Conservation (phyloP, 1,140 invertebrate species). For the Chymomyza costata region DNA sequence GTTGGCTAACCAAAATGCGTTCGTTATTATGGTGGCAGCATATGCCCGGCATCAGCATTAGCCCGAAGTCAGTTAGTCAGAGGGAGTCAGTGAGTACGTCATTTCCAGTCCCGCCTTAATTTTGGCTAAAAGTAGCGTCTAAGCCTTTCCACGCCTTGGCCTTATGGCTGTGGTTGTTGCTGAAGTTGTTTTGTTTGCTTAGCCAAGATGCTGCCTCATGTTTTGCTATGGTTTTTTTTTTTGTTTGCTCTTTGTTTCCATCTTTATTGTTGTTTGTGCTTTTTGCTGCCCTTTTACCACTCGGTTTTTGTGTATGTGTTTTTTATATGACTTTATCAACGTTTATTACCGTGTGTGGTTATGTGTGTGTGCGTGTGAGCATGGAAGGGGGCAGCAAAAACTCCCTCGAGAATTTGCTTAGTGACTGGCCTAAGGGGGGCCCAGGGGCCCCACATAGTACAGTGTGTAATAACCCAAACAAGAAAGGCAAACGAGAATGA, state of each 20-base stretch:
- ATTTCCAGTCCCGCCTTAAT: no score
- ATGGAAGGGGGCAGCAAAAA: slow-evolving; percentile 19
- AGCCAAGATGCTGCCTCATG: slow-evolving; percentile 24
- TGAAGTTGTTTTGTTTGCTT: slow-evolving; percentile 35
- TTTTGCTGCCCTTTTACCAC: slow-evolving; percentile 10
- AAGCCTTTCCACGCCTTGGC: slow-evolving; percentile 28
- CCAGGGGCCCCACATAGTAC: no score
- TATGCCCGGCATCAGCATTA: slow-evolving; percentile 14
- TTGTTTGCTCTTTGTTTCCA: slow-evolving; percentile 20
- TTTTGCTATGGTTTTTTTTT: slow-evolving; percentile 19
- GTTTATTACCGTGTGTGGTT: slow-evolving; percentile 34
- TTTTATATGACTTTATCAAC: slow-evolving; percentile 63
- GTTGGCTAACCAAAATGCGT: not conserved
- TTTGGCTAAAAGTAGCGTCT: no score
- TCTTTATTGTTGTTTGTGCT: slow-evolving; percentile 12
- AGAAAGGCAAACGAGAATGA: no score
- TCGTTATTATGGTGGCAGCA: slow-evolving; percentile 22
- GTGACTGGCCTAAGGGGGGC: slow-evolving; percentile 5
- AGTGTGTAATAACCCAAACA: not conserved
- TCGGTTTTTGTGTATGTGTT: no score
- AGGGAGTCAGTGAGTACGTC: no score
- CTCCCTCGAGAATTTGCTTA: slow-evolving; percentile 48
- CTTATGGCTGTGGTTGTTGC: no score
- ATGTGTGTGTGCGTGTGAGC: slow-evolving; percentile 3
- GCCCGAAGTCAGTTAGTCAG: no score